These are phyloP conservation scores for Tetranychus cinnabarinus DNA, from an alignment of 1,140 invertebrate species.

Conservation along the genomic window DNA sequence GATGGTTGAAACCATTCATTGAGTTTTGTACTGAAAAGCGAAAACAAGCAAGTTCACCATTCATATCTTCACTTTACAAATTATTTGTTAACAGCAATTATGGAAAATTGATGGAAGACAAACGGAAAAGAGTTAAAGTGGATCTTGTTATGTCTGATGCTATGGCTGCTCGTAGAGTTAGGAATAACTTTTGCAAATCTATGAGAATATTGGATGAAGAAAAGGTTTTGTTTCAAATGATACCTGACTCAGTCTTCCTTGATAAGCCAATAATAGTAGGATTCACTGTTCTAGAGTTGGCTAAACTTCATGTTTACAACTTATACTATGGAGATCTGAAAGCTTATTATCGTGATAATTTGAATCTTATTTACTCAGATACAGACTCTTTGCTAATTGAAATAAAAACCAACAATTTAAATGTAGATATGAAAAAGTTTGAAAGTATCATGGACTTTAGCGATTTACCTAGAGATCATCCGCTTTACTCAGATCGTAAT, in stretches of 20 bases:
- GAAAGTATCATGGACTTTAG: constrained; percentile 10
- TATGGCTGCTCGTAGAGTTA: no score
- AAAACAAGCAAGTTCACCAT: constrained; percentile 14
- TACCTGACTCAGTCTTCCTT: constrained; percentile 10
- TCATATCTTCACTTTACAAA: constrained; percentile 18
- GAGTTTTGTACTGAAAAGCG: constrained; percentile 20
- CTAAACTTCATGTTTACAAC: constrained; percentile 6
- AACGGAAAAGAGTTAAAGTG: constrained; percentile 3
- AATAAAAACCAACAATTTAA: constrained; percentile 10
- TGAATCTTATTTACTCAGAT: constrained; percentile 4
- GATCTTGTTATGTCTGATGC: no score
- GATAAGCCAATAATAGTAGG: constrained; percentile 17
- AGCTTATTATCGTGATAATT: no score
- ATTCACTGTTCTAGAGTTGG: constrained; percentile 14
- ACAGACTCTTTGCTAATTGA: constrained; percentile 10
- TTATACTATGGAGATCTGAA: no score
- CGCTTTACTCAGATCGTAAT: constrained; percentile 15
- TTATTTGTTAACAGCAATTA: constrained; percentile 25
- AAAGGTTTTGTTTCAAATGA: constrained; percentile 1
- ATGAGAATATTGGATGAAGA: no score
- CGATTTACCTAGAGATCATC: constrained; percentile 10
- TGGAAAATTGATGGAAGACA: constrained; percentile 24
- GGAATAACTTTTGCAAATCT: no score
- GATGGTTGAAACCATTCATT: constrained; percentile 24
- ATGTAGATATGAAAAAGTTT: constrained; percentile 10